Evolutionary conservation across 2,797 vertebrate genomes (phyloP).

Genomic region (Myotis pilosus): DNA sequence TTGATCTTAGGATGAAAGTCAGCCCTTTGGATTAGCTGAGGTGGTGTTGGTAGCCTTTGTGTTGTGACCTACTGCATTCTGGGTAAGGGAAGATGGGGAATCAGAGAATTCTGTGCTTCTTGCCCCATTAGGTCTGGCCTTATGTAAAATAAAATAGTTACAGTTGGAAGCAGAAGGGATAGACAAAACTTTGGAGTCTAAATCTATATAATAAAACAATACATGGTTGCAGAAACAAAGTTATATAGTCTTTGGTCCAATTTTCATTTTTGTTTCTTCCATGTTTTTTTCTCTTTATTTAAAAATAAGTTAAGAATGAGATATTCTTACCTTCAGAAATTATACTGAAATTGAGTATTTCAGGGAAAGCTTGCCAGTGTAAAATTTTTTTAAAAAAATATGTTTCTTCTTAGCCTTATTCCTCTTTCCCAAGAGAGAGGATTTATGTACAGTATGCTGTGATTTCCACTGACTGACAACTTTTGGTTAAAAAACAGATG

Average conservation of each 20-base stretch:
- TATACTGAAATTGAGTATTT: not conserved
- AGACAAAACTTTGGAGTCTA: not conserved
- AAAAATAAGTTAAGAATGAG: slow-evolving; percentile 29
- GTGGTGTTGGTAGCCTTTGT: not conserved
- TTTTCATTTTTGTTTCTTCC: not conserved
- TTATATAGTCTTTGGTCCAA: not conserved
- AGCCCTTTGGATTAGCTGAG: not conserved
- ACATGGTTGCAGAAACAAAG: not conserved
- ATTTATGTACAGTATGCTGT: not conserved
- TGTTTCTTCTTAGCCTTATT: not conserved
- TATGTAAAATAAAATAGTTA: not conserved
- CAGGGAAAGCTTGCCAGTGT: not conserved
- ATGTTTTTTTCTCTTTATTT: not conserved
- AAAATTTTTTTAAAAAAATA: not conserved
- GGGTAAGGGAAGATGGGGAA: not conserved
- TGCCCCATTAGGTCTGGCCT: not conserved
- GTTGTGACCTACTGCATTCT: not conserved
- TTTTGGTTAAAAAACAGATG: slow-evolving; percentile 64
- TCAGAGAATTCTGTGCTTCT: not conserved
- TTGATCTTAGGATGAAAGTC: slow-evolving; percentile 8
- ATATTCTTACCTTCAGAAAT: not conserved
- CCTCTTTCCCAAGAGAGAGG: not conserved
- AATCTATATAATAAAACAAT: not conserved
- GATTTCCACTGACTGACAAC: slow-evolving; percentile 41
- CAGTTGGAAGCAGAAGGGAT: not conserved